A percentile compares a stretch with the other conserved stretches of the same genome.
phyloP scores from a whole-genome alignment of 2,113 vertebrate species.

The Rhineura floridana region DNA sequence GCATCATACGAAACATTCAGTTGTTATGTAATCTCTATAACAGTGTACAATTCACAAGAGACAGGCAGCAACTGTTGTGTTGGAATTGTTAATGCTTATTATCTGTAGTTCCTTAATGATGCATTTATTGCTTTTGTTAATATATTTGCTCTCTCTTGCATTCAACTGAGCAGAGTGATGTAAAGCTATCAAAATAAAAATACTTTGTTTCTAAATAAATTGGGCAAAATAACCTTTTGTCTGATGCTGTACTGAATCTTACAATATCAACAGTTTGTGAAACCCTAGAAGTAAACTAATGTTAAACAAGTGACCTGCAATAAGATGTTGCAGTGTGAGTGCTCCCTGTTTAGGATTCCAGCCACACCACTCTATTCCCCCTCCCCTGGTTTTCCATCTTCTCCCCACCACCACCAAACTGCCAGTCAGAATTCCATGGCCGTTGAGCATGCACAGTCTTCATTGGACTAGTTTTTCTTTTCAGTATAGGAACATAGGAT shows the following conservation, averaged over 20 bases:
- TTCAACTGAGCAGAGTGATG: not conserved
- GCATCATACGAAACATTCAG: not conserved
- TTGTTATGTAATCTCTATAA: conserved; percentile 4
- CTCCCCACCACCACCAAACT: too few species aligned
- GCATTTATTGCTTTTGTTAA: not conserved
- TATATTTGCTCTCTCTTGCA: conserved; percentile 15
- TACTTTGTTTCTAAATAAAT: not conserved
- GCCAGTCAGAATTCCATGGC: not conserved
- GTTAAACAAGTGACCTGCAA: not conserved
- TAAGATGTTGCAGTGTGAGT: not conserved
- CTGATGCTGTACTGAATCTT: not conserved
- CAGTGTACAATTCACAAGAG: not conserved
- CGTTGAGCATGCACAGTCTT: not conserved
- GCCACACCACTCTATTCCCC: too few species aligned
- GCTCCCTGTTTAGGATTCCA: not conserved
- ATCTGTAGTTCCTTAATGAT: conserved; percentile 19
- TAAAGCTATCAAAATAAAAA: not conserved
- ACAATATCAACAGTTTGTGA: not conserved
- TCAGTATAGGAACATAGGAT: too few species aligned
- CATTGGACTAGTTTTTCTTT: not conserved
- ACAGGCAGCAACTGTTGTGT: not conserved
- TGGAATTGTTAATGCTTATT: conserved; percentile 14
- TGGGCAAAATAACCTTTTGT: not conserved
- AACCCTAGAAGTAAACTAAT: not conserved
- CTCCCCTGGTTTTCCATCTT: too few species aligned